Evolutionary conservation across 2,888 invertebrate species (phyloP).

Genomic region (Augiades crinisus): DNA sequence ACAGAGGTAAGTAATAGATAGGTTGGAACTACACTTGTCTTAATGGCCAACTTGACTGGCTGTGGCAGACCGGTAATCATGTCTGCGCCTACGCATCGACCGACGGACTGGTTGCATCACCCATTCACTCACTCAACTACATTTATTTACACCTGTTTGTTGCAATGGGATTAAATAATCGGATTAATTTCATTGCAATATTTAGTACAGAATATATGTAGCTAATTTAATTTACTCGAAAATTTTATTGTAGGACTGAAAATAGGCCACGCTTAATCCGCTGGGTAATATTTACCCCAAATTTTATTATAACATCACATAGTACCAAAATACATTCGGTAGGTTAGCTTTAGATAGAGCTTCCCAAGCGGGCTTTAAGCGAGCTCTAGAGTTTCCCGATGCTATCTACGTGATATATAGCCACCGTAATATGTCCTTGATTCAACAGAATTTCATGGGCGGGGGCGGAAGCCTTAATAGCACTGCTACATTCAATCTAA

Average conservation of each 20-base stretch:
- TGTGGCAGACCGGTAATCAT: slow-evolving; percentile 25
- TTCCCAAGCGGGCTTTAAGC: background rate
- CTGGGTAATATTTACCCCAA: too few species aligned
- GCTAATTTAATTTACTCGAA: too few species aligned
- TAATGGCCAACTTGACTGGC: slow-evolving; percentile 25
- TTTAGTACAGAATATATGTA: too few species aligned
- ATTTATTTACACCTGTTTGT: slow-evolving; percentile 16
- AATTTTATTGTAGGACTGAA: too few species aligned
- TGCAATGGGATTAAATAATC: slow-evolving; percentile 1
- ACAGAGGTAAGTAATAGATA: slow-evolving; percentile 6
- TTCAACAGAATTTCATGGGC: background rate
- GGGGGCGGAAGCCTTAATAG: too few species aligned
- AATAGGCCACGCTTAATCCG: too few species aligned
- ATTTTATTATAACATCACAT: too few species aligned
- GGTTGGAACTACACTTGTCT: slow-evolving; percentile 27
- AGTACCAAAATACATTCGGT: too few species aligned
- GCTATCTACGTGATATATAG: slow-evolving; percentile 11
- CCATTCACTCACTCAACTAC: slow-evolving; percentile 44
- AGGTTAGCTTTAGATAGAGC: too few species aligned
- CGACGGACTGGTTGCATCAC: slow-evolving; percentile 51
- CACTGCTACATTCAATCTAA: too few species aligned
- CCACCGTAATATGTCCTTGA: background rate
- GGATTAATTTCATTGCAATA: background rate
- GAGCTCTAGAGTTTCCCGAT: slow-evolving; percentile 6
- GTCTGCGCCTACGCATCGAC: slow-evolving; percentile 18